Evolutionary conservation across 2,113 vertebrate species (phyloP).

Genomic region (Ardeotis arabs): DNA sequence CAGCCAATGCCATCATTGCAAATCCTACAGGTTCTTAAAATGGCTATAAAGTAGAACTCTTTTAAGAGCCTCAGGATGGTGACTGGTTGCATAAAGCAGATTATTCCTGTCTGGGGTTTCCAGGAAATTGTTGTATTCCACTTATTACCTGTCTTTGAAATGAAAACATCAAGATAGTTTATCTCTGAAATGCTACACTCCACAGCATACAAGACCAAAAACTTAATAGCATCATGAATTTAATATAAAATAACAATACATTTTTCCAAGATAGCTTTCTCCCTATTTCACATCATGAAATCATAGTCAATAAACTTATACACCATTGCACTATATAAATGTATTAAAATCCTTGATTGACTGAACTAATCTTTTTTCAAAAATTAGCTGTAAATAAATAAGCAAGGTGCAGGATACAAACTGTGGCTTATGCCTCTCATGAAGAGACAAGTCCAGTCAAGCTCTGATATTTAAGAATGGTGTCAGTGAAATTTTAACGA

Average conservation of each 20-base stretch:
- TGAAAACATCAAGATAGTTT: conserved; percentile 80
- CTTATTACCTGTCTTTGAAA: conserved; percentile 80
- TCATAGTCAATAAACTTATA: conserved; percentile 55
- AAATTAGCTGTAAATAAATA: conserved; percentile 35
- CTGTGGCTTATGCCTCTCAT: not conserved
- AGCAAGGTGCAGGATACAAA: not conserved
- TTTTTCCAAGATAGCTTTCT: conserved; percentile 64
- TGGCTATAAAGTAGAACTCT: conserved; percentile 70
- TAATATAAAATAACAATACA: conserved; percentile 75
- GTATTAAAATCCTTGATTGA: conserved; percentile 53
- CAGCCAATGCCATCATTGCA: conserved; percentile 29
- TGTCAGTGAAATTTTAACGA: not conserved
- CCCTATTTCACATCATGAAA: conserved; percentile 33
- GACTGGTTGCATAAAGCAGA: conserved; percentile 69
- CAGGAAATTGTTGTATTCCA: conserved; percentile 74
- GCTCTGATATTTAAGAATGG: conserved; percentile 22
- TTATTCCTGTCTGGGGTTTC: conserved; percentile 69
- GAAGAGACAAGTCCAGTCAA: not conserved
- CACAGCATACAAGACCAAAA: conserved; percentile 63
- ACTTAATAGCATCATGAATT: conserved; percentile 76
- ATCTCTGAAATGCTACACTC: conserved; percentile 73
- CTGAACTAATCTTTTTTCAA: conserved; percentile 26
- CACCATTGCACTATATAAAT: conserved; percentile 34
- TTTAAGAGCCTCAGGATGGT: conserved; percentile 67
- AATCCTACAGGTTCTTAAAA: conserved; percentile 64